Evolutionary conservation across 2,797 vertebrate genomes (phyloP), one percentile per base, ranked within the genome.

Genomic region (Gymnoscopelus microlampas): DNA sequence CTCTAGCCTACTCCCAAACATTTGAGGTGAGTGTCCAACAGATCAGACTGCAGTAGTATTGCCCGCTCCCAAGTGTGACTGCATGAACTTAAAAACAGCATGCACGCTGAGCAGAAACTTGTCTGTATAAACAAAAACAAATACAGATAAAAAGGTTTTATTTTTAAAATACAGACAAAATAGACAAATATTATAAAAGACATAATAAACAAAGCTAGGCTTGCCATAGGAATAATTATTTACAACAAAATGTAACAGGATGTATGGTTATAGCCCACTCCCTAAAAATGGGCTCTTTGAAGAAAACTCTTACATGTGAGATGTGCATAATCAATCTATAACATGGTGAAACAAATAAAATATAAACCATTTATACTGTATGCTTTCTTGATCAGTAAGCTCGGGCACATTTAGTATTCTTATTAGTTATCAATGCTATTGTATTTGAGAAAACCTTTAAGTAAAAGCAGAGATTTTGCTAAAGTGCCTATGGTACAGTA

Each of bases 161-260:
- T 66, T 76, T 76, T 44, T 44, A 47, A 85, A 88, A 87, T 80
- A 88, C 85, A 83, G 78, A 85, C 74, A 82, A 88, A 89, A 85
- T 83, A 87, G 78, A 85, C 79, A 80, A 79, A 77, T 82, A 83
- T 80, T 85, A 89, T 82, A 88, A 90, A 90, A 90, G 70, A 88
- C 76, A 81, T 74, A 57, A 57, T 39, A 63, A 78, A 86, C 76
- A 86, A 78, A 75, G 14, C 19, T 15, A 78, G 39, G 26, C 32
- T 71, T 70, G 71, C 35, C 3, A 76, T 74, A 54, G 63, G 61
- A 77, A 82, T 51, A 75, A 65, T 39, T 71, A 65, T 56, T 67
- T 66, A 71, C 49, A 49, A 70, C 54, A 61, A 78, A 66, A 60
- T 61, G 48, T 69, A 68, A 63, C 10, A 55, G 13, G 26, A 44